Evolutionary conservation across 2,797 vertebrate species (phyloP).

Genomic region (Lepilemur ruficaudatus): DNA sequence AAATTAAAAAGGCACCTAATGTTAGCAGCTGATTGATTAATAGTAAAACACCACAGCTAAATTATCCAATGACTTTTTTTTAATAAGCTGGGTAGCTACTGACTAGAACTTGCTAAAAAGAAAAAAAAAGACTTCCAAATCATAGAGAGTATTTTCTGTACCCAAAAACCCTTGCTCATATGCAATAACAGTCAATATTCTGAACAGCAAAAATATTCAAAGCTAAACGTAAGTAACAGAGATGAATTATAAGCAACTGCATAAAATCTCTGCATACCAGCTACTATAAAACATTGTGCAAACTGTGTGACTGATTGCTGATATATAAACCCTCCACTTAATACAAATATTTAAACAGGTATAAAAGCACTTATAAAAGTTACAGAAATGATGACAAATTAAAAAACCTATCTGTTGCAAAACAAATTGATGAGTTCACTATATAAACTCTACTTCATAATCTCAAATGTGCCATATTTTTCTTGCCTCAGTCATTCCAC

Average conservation of each 20-base stretch:
- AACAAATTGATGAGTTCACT: not conserved
- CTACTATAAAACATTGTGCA: not conserved
- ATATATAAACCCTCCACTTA: constrained; percentile 45
- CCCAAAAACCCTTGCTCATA: not conserved
- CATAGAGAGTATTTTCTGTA: not conserved
- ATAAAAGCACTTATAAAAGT: constrained; percentile 56
- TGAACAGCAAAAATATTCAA: not conserved
- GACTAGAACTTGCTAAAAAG: not conserved
- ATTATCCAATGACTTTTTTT: not conserved
- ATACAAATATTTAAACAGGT: constrained; percentile 44
- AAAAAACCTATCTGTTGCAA: constrained; percentile 30
- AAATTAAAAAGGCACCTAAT: not conserved
- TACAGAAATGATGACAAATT: not conserved
- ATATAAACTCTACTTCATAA: not conserved
- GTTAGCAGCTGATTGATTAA: not conserved
- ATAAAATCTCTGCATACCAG: not conserved
- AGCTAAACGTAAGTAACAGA: constrained; percentile 5
- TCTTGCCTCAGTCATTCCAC: not conserved
- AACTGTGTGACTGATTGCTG: not conserved
- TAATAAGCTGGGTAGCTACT: not conserved
- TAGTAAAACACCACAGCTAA: not conserved
- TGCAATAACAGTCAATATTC: not conserved
- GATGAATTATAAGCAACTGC: not conserved
- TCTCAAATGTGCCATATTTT: not conserved
- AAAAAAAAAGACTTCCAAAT: not conserved